Evolutionary conservation across 2,888 invertebrate genomes (phyloP), one percentile per base, ranked within the genome.

Genomic region (Eupithecia subumbrata): DNA sequence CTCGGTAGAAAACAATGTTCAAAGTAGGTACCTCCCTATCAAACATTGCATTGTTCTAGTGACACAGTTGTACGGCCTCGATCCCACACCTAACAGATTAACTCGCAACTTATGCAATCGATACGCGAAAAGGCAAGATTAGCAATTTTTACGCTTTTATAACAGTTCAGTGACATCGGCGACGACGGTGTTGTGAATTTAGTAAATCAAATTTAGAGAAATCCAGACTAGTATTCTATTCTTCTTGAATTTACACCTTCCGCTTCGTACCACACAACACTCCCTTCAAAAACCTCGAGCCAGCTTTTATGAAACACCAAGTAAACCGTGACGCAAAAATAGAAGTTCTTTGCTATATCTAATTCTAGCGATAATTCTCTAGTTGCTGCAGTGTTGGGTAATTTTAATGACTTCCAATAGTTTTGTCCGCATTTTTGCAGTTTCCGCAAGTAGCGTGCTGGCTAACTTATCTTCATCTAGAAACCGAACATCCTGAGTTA

Each of bases 51-150:
- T 87, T 88, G 92, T 88, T 86, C 91, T 80, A 89, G 84, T 93
- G 88, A 90, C 93, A 90, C 88, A 84, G 87, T 85, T 92, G 88
- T 85, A 83, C 85, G 90, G 82, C 91, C 90, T 84, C 88, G 86
- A 92, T 92, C 92, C 90, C 92, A 92, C 91, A 89, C 86, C 81
- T 86, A 87, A 83, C 84, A 67, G 63, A 76, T 73, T 60, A 63
- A 56, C 68, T 60, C 63, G 22, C 72, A 82, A 79, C 88, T 92
- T 92, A 92, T 89, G 91, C 88, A 92, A 92, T 86, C 77, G 84
- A 84, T 85, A 82, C 77, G 81, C 78, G 81, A 84, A 72, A 70
- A 72, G 30, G 69, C 72, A n/a, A 67, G 40, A 67, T 40, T 67
- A 67, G 66, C 66, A 67, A 37, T 67, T 40, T 64, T 34, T 18